phyloP scores from a whole-genome alignment of 2,888 invertebrate genomes.

The Cryptocephalus primarius region DNA sequence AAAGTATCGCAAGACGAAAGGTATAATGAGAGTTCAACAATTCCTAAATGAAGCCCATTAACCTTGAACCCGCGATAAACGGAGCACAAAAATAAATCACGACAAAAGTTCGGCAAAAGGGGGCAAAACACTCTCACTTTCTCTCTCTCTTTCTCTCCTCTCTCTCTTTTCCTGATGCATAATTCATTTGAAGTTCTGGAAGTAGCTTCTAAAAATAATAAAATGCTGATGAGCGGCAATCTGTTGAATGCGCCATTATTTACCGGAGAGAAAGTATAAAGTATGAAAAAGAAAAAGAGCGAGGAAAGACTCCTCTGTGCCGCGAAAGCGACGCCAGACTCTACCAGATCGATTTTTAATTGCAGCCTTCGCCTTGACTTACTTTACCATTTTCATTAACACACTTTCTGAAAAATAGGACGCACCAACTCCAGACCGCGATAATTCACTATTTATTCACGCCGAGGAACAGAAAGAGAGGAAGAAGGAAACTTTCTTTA shows the following conservation, averaged over 20 bases:
- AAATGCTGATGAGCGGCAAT: constrained; percentile 38
- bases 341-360: constrained; percentile 40
- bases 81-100: constrained; percentile 23
- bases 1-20: no score
- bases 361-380: constrained; percentile 42
- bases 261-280: constrained; percentile 19
- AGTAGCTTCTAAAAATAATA: constrained; percentile 36
- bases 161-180: constrained; percentile 28
- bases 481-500: no score
- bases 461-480: constrained; percentile 7
- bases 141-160: constrained; percentile 16
- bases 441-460: constrained; percentile 30
- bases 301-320: background rate
- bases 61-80: constrained; percentile 21
- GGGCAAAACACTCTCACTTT: constrained; percentile 11
- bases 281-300: background rate
- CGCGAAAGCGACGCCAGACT: background rate
- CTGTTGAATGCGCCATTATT: constrained; percentile 39
- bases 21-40: no score
- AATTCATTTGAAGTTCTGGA: constrained; percentile 30
- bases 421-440: constrained; percentile 20
- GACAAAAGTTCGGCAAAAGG: constrained; percentile 16
- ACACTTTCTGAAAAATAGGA: constrained; percentile 25
- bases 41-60: constrained; percentile 5
- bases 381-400: constrained; percentile 39